These are phyloP conservation scores for Mechanitis messenoides DNA, from an alignment of 2,888 invertebrate genomes.

Conservation along the genomic window DNA sequence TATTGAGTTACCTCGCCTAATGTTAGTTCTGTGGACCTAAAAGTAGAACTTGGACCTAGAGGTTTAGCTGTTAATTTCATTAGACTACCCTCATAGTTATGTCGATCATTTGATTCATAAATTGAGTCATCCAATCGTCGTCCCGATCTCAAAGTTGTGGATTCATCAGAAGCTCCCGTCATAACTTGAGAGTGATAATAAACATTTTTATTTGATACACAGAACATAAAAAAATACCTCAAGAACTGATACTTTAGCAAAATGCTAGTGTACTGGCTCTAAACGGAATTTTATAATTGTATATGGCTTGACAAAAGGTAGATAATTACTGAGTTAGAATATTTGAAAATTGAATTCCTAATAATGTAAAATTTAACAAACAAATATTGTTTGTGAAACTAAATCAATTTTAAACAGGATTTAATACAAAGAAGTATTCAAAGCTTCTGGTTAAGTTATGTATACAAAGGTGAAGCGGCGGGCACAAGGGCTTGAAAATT, in stretches of 20 bases:
- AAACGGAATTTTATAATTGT: too few species aligned
- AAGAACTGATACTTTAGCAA: neutral
- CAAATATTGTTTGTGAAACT: too few species aligned
- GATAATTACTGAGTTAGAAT: too few species aligned
- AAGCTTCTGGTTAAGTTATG: too few species aligned
- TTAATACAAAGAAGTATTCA: too few species aligned
- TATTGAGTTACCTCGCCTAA: constrained; percentile 17
- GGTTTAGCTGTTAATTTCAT: constrained; percentile 54
- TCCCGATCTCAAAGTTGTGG: constrained; percentile 37
- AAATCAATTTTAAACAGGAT: too few species aligned
- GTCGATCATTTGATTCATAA: constrained; percentile 45
- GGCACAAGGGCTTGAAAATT: too few species aligned
- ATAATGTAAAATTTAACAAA: too few species aligned
- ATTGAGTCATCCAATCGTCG: constrained; percentile 55
- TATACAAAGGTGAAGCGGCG: neutral
- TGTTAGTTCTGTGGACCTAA: constrained; percentile 8
- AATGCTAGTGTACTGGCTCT: neutral
- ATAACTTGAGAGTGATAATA: constrained; percentile 35
- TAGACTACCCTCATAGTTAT: constrained; percentile 53
- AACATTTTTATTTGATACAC: neutral
- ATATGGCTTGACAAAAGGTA: too few species aligned
- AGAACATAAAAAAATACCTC: neutral
- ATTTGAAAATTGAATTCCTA: too few species aligned
- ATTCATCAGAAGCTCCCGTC: constrained; percentile 35
- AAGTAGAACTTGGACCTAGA: constrained; percentile 25